Evolutionary conservation across 2,888 invertebrate genomes (phyloP).

Genomic region (Mellilla xanthometata): DNA sequence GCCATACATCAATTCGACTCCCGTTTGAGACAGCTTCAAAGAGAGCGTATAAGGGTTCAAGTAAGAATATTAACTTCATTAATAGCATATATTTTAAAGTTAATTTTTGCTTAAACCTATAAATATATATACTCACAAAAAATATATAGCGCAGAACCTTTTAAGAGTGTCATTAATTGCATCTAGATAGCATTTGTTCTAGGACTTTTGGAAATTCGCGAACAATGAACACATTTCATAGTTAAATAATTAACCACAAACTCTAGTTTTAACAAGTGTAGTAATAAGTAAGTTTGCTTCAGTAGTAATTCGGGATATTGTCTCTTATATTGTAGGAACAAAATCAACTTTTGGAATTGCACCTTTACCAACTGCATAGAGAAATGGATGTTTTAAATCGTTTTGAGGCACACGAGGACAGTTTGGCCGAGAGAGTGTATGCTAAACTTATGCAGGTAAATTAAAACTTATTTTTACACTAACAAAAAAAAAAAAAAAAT

Average conservation of each 20-base stretch:
- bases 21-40: constrained; percentile 78
- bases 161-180: too few species aligned
- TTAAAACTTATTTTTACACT: neutral
- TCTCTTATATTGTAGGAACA: constrained; percentile 52
- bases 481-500: too few species aligned
- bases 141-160: too few species aligned
- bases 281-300: too few species aligned
- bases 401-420: constrained; percentile 87
- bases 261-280: too few species aligned
- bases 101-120: too few species aligned
- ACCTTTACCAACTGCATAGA: constrained; percentile 86
- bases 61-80: constrained; percentile 41
- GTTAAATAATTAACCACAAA: too few species aligned
- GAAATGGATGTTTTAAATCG: constrained; percentile 89
- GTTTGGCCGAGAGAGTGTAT: constrained; percentile 83
- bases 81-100: too few species aligned
- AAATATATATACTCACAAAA: too few species aligned
- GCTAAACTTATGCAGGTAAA: constrained; percentile 73
- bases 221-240: too few species aligned
- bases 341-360: constrained; percentile 82
- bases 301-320: neutral
- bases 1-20: constrained; percentile 86
- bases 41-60: constrained; percentile 82
- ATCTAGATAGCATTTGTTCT: too few species aligned
- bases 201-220: too few species aligned